These are phyloP conservation scores for Halcyon malimbica DNA, from an alignment of 2,113 vertebrate species.

Conservation along the genomic window DNA sequence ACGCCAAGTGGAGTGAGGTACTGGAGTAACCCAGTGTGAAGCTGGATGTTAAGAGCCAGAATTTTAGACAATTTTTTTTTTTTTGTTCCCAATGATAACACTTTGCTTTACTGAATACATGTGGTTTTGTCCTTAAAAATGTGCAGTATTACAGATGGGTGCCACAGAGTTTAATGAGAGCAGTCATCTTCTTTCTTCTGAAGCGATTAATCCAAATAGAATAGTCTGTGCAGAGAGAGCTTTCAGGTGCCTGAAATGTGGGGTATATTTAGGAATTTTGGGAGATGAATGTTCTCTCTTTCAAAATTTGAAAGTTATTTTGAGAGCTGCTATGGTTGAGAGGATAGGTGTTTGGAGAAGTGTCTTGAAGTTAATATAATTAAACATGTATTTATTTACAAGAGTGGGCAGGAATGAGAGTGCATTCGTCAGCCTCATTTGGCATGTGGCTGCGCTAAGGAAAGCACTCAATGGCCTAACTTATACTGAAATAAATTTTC, in stretches of 20 bases:
- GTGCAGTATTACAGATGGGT: neutral
- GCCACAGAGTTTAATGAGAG: neutral
- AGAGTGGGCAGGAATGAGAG: neutral
- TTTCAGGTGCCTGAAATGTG: neutral
- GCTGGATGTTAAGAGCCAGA: neutral
- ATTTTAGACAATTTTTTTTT: neutral
- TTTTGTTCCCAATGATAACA: neutral
- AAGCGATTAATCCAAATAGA: neutral
- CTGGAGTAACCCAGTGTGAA: neutral
- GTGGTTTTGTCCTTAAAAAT: neutral
- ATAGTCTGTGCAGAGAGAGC: neutral
- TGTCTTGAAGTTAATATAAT: constrained; percentile 18
- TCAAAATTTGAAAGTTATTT: neutral
- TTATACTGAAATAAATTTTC: neutral
- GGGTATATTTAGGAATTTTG: neutral
- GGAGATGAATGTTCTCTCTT: neutral
- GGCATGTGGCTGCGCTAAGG: neutral
- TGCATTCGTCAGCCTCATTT: neutral
- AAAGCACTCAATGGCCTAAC: neutral
- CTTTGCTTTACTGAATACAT: neutral
- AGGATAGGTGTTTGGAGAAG: neutral
- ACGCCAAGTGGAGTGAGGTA: neutral
- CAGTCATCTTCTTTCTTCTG: neutral
- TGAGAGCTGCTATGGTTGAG: neutral
- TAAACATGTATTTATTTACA: constrained; percentile 7